Conservation (phyloP, 2,113 vertebrate species). For the Chauna torquata region DNA sequence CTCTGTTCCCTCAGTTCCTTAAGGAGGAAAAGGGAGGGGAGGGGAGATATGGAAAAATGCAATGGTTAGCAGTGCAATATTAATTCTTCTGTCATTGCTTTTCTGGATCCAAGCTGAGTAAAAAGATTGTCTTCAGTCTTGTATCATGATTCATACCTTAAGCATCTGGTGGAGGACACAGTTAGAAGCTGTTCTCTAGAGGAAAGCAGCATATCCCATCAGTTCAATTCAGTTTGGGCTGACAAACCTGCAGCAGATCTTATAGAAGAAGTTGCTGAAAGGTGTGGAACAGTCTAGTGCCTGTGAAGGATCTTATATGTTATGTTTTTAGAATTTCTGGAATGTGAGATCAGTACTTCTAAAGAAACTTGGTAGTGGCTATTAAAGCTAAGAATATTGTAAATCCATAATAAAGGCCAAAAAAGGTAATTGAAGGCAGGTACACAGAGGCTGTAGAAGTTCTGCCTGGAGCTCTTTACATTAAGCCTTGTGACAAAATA, state of each 20-base stretch:
- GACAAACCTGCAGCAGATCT: neutral
- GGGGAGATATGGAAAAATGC: neutral
- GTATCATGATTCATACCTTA: neutral
- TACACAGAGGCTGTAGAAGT: neutral
- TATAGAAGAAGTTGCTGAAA: neutral
- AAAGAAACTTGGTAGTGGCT: neutral
- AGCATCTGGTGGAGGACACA: neutral
- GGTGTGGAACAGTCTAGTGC: neutral
- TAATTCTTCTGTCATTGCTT: neutral
- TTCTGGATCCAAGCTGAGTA: neutral
- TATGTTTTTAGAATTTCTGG: neutral
- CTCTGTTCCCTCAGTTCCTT: neutral
- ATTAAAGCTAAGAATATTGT: neutral
- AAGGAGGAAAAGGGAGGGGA: neutral
- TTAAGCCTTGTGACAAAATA: neutral
- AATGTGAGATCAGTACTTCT: neutral
- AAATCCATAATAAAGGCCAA: neutral
- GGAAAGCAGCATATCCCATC: neutral
- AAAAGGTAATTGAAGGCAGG: too few relatives aligned
- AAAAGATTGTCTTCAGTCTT: neutral
- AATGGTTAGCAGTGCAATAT: neutral
- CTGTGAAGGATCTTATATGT: neutral
- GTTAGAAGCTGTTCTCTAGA: neutral
- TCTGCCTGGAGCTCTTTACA: neutral
- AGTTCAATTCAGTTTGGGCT: neutral